Percentiles rank a stretch among this genome's conserved stretches.
phyloP scores from a whole-genome alignment of 2,888 invertebrate species.

The Andrena chrysosceles region DNA sequence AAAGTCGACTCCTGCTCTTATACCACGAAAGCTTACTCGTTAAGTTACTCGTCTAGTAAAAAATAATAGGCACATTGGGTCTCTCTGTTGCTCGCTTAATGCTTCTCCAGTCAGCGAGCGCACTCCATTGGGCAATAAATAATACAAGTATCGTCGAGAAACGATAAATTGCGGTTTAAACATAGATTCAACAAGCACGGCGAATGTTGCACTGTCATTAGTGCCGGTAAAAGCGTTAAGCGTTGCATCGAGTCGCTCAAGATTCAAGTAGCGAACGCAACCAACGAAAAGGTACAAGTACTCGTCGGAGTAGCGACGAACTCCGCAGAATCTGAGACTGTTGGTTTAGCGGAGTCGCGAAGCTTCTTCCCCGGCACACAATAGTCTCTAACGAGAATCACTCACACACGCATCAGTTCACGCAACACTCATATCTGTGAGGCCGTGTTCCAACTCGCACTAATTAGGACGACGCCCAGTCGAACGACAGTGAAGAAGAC shows the following conservation, averaged over 20 bases:
- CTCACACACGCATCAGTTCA: slow-evolving; percentile 31
- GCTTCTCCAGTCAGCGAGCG: neutral
- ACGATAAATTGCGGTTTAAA: neutral
- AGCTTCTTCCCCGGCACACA: slow-evolving; percentile 26
- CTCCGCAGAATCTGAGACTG: neutral
- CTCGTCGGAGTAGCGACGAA: neutral
- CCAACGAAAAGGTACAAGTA: neutral
- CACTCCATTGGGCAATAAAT: slow-evolving; percentile 6
- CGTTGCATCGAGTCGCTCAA: neutral
- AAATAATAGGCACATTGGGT: neutral
- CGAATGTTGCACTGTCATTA: neutral
- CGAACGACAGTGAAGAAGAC: slow-evolving; percentile 29
- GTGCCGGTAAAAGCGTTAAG: slow-evolving; percentile 6
- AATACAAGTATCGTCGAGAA: neutral
- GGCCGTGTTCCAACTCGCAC: slow-evolving; percentile 78
- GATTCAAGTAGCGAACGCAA: neutral
- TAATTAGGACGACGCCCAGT: slow-evolving; percentile 29
- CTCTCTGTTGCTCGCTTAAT: neutral
- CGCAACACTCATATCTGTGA: slow-evolving; percentile 46
- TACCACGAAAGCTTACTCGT: slow-evolving; percentile 27
- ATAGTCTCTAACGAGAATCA: slow-evolving; percentile 38
- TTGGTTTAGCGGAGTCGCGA: slow-evolving; percentile 22
- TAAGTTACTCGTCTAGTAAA: neutral
- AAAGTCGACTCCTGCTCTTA: slow-evolving; percentile 14
- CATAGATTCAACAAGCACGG: neutral